Conservation (phyloP, 2,797 vertebrate genomes). For the Coreius guichenoti region DNA sequence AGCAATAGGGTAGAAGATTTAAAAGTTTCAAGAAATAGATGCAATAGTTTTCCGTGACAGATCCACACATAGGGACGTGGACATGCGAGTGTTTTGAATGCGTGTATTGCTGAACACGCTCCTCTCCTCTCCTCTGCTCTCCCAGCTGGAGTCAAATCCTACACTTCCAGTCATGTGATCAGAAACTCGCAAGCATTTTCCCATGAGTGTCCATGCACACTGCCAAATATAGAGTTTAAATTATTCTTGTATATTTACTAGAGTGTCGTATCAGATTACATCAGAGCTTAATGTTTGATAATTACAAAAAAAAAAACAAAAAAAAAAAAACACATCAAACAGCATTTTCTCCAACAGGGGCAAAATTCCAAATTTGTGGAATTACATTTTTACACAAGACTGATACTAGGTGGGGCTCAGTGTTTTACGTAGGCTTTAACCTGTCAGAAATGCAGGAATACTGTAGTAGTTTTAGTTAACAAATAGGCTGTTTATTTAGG, state of each 20-base stretch:
- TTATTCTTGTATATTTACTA: slow-evolving; percentile 19
- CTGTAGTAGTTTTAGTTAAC: neutral
- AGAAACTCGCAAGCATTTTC: slow-evolving; percentile 59
- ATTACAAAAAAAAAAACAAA: neutral
- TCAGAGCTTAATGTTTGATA: neutral
- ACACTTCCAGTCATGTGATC: slow-evolving; percentile 69
- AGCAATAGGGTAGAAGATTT: slow-evolving; percentile 4
- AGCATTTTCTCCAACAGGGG: too few relatives aligned
- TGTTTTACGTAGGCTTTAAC: neutral
- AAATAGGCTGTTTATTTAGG: neutral
- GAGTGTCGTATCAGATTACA: neutral
- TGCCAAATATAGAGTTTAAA: slow-evolving; percentile 51
- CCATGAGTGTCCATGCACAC: slow-evolving; percentile 27
- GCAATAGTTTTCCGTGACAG: neutral
- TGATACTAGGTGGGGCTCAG: slow-evolving; percentile 1
- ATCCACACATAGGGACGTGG: neutral
- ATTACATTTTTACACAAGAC: neutral
- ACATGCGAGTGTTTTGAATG: slow-evolving; percentile 27
- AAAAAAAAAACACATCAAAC: neutral
- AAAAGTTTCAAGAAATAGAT: neutral
- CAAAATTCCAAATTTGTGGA: neutral
- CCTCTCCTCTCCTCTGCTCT: slow-evolving; percentile 46
- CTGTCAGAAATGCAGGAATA: neutral
- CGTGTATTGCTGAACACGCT: slow-evolving; percentile 48
- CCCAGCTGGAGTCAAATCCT: slow-evolving; percentile 58